Evolutionary conservation across 2,797 vertebrate species (phyloP).

Genomic region (Labroides dimidiatus): DNA sequence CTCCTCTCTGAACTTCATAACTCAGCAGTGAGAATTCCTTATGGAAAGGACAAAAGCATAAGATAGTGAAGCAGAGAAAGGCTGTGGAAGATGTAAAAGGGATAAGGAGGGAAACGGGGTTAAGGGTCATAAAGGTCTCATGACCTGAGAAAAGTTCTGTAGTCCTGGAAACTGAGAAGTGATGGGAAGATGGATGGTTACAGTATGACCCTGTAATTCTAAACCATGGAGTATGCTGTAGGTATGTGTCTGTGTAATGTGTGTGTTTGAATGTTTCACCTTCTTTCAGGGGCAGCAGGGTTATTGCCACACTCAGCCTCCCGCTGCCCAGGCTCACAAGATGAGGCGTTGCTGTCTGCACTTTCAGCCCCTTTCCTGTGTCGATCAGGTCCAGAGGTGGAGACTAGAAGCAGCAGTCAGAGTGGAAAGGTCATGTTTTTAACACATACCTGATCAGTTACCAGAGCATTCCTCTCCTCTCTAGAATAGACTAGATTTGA

Average conservation of each 20-base stretch:
- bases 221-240: neutral
- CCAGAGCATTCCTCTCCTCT: neutral
- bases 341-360: slow-evolving; percentile 84
- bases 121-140: neutral
- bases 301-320: slow-evolving; percentile 86
- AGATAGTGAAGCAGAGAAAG: neutral
- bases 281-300: slow-evolving; percentile 85
- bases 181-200: slow-evolving; percentile 17
- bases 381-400: slow-evolving; percentile 84
- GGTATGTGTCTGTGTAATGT: slow-evolving; percentile 19
- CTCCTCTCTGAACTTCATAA: slow-evolving; percentile 48
- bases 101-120: neutral
- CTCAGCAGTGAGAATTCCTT: slow-evolving; percentile 33
- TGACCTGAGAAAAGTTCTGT: slow-evolving; percentile 7
- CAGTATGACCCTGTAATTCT: slow-evolving; percentile 12
- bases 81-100: neutral
- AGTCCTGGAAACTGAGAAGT: neutral
- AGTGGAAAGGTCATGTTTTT: slow-evolving; percentile 10
- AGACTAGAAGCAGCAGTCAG: slow-evolving; percentile 68
- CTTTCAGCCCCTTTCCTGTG: slow-evolving; percentile 85
- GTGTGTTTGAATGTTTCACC: slow-evolving; percentile 68
- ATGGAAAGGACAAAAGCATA: slow-evolving; percentile 1
- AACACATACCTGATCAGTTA: neutral
- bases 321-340: slow-evolving; percentile 88
- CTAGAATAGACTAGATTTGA: no score